A percentile compares a stretch with the other conserved stretches of the same genome.
Evolutionary conservation across 2,113 vertebrate species (phyloP).

Genomic region (Syrrhaptes paradoxus): DNA sequence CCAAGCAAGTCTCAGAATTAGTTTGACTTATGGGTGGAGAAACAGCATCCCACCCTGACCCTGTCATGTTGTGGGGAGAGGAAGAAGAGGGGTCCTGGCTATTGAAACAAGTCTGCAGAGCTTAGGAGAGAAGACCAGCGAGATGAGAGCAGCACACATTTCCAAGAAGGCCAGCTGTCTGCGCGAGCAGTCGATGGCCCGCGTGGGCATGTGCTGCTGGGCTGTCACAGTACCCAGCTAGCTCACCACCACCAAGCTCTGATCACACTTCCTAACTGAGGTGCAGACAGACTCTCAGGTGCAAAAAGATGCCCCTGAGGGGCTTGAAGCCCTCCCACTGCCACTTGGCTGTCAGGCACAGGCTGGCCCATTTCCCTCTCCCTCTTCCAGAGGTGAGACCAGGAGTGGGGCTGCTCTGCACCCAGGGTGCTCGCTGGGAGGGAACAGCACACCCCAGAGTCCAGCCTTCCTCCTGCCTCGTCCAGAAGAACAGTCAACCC

Average conservation of each 20-base stretch:
- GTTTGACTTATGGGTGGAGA: background rate
- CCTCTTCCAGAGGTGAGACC: background rate
- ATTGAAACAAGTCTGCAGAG: background rate
- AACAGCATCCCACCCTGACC: background rate
- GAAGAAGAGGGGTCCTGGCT: background rate
- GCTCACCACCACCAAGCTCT: background rate
- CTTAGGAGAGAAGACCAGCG: background rate
- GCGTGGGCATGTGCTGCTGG: background rate
- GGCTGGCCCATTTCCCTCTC: background rate
- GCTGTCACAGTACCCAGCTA: rapidly evolving
- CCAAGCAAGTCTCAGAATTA: background rate
- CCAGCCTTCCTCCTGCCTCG: background rate
- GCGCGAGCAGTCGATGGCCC: rapidly evolving
- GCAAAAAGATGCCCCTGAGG: background rate
- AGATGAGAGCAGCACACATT: background rate
- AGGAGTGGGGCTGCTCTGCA: background rate
- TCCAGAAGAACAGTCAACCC: background rate
- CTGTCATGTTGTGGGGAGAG: background rate
- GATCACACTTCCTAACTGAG: background rate
- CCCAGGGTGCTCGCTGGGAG: rapidly evolving
- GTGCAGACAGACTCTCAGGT: background rate
- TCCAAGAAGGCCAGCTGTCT: background rate
- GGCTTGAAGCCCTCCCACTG: background rate
- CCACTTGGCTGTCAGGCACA: background rate
- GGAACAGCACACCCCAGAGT: background rate